A percentile compares a stretch with the other conserved stretches of the same genome.
Conservation (phyloP, 2,797 vertebrate species). For the Melanotaenia maccullochi region DNA sequence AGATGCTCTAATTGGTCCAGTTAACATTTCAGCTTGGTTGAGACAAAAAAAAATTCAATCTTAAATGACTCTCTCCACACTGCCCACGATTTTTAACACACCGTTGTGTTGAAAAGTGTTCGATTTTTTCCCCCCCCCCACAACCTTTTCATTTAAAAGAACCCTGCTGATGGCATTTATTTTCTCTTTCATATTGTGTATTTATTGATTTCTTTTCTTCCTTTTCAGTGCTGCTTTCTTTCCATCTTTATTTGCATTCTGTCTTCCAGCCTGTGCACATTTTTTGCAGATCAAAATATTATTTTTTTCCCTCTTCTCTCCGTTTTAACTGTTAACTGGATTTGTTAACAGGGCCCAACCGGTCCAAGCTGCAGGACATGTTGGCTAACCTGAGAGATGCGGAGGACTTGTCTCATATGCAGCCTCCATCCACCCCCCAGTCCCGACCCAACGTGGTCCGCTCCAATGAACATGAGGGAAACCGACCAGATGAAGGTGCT, state of each 20-base stretch:
- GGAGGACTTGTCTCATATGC: constrained; percentile 94
- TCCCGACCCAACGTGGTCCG: constrained; percentile 89
- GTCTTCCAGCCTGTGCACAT: constrained; percentile 39
- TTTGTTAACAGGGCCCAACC: constrained; percentile 90
- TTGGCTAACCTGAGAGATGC: constrained; percentile 97
- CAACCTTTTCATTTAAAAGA: constrained; percentile 35
- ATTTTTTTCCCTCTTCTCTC: not conserved
- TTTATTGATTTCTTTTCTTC: constrained; percentile 42
- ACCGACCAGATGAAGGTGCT: constrained; percentile 92
- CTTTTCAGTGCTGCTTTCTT: constrained; percentile 52
- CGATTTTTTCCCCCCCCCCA: constrained; percentile 13
- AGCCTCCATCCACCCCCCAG: constrained; percentile 90
- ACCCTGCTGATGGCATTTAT: constrained; percentile 45
- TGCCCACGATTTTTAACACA: constrained; percentile 4
- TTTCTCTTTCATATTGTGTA: constrained; percentile 27
- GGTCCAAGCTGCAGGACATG: constrained; percentile 99
- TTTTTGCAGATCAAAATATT: constrained; percentile 2
- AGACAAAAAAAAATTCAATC: not conserved
- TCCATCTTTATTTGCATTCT: constrained; percentile 25
- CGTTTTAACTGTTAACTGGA: constrained; percentile 36
- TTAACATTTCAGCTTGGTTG: constrained; percentile 1
- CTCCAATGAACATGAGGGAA: constrained; percentile 92
- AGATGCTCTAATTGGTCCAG: not conserved
- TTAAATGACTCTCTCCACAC: constrained; percentile 28
- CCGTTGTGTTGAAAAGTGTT: too few relatives aligned